These are phyloP conservation scores for Zoanthus solanderi DNA, from an alignment of 92 coral and sea anemone genomes.

Conservation along the genomic window DNA sequence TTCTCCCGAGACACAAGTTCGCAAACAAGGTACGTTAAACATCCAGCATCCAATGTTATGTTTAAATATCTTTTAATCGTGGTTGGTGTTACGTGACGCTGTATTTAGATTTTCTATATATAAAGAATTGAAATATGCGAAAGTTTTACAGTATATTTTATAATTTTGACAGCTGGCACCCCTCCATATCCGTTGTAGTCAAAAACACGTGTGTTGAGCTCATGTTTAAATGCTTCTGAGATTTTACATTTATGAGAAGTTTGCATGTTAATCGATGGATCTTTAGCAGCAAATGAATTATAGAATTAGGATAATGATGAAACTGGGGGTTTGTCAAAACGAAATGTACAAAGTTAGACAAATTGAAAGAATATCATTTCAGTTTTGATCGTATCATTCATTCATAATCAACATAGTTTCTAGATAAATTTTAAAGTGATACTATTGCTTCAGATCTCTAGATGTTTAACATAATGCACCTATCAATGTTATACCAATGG, in stretches of 20 bases:
- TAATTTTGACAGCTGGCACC: not conserved
- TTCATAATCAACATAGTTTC: not conserved
- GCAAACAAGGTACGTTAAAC: constrained; percentile 82
- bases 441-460: too few species aligned
- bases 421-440: not conserved
- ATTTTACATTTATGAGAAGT: not conserved
- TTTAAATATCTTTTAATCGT: not conserved
- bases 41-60: not conserved
- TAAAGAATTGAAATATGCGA: not conserved
- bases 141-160: not conserved
- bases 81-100: not conserved
- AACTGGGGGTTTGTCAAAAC: not conserved
- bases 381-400: not conserved
- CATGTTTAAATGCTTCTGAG: not conserved
- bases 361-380: not conserved
- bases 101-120: not conserved
- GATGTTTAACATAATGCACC: too few species aligned
- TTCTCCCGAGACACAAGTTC: constrained; percentile 76
- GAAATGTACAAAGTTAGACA: not conserved
- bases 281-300: not conserved
- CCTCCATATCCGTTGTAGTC: not conserved
- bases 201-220: constrained; percentile 1
- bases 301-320: not conserved
- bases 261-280: not conserved
- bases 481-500: too few species aligned